A percentile compares a stretch with the other conserved stretches of the same genome.
Evolutionary conservation across 2,888 invertebrate genomes (phyloP).

Genomic region (Lithophane socia): DNA sequence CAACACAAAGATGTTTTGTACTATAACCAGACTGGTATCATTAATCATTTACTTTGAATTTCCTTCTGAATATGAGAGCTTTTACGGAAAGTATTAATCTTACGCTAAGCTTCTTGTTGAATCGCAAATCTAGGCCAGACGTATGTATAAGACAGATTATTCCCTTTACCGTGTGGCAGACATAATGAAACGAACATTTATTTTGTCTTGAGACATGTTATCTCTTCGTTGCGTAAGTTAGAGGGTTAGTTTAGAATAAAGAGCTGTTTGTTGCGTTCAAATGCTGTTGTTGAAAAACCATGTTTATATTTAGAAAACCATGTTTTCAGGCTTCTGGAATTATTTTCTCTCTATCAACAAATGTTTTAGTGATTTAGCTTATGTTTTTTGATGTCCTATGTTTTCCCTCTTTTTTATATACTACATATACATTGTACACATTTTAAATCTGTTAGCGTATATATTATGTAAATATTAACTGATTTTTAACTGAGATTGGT

Average conservation of each 20-base stretch:
- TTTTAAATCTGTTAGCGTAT: no score
- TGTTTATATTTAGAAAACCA: conserved; percentile 9
- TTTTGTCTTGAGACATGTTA: conserved; percentile 24
- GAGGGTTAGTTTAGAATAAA: neutral
- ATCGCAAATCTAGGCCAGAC: conserved; percentile 53
- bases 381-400: neutral
- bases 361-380: neutral
- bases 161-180: conserved; percentile 30
- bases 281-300: conserved; percentile 27
- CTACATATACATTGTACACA: no score
- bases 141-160: conserved; percentile 56
- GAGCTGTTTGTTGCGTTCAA: neutral
- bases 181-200: conserved; percentile 40
- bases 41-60: conserved; percentile 57
- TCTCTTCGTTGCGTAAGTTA: conserved; percentile 25
- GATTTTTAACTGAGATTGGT: neutral
- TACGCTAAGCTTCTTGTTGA: conserved; percentile 45
- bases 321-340: neutral
- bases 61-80: conserved; percentile 38
- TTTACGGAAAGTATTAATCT: conserved; percentile 55
- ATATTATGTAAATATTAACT: no score
- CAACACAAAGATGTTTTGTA: conserved; percentile 48
- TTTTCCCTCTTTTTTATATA: no score
- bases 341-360: neutral
- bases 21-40: conserved; percentile 36